phyloP scores from a whole-genome alignment of 35 echinoderm and acorn worm species.

The Amphiura filiformis region DNA sequence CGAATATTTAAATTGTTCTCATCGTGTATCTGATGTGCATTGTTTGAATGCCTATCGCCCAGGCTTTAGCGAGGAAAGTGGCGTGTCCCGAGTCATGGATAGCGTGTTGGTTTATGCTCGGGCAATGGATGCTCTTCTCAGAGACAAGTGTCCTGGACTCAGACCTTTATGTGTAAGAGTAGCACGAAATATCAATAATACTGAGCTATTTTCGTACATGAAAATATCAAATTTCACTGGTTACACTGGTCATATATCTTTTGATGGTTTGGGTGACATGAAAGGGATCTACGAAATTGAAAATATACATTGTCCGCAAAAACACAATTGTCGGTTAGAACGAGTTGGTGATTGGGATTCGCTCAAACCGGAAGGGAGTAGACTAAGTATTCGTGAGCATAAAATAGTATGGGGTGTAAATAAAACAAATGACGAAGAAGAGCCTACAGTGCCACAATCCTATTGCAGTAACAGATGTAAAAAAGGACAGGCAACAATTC shows the following conservation, averaged over 20 bases:
- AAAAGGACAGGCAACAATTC: constrained; percentile 31
- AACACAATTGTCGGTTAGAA: constrained; percentile 21
- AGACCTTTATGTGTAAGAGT: not conserved
- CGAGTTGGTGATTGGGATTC: constrained; percentile 41
- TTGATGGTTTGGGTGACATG: constrained; percentile 43
- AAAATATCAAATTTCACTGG: not conserved
- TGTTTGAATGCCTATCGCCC: not conserved
- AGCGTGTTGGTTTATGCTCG: constrained; percentile 32
- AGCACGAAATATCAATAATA: not conserved
- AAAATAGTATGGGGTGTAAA: constrained; percentile 42
- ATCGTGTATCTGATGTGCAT: not conserved
- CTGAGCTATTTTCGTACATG: not conserved
- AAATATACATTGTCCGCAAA: constrained; percentile 26
- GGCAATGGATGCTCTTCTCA: constrained; percentile 45
- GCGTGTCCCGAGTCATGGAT: constrained; percentile 54
- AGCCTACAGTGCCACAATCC: not conserved
- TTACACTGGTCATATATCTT: too few species aligned
- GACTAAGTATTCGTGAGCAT: not conserved
- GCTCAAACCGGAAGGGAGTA: not conserved
- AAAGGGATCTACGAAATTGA: constrained; percentile 47
- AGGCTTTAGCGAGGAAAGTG: constrained; percentile 47
- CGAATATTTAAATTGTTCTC: constrained; percentile 1
- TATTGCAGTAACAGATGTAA: constrained; percentile 53
- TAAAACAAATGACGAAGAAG: not conserved
- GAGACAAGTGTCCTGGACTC: constrained; percentile 4